A percentile compares a stretch with the other conserved stretches of the same genome.
phyloP scores from a whole-genome alignment of 2,797 vertebrate species.

The Steatocranus sp. region DNA sequence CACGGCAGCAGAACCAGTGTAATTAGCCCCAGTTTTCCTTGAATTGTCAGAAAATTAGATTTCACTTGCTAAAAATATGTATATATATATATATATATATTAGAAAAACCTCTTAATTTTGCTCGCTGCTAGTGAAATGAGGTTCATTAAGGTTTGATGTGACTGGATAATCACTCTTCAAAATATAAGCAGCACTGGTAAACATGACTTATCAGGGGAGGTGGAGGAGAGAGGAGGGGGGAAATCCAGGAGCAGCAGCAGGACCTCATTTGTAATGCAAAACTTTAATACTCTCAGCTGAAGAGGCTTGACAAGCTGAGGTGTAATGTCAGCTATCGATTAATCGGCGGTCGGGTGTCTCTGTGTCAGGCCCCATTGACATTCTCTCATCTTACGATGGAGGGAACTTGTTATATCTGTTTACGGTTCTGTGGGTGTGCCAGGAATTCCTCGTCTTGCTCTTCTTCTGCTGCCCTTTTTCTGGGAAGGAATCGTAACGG shows the following conservation, averaged over 20 bases:
- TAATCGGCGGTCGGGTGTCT: constrained; percentile 64
- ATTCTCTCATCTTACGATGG: constrained; percentile 76
- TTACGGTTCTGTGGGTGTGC: constrained; percentile 57
- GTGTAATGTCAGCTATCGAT: constrained; percentile 69
- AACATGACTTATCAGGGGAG: constrained; percentile 36
- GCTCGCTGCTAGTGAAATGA: constrained; percentile 5
- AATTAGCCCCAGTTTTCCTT: constrained; percentile 47
- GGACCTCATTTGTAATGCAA: constrained; percentile 54
- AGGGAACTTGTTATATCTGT: constrained; percentile 61
- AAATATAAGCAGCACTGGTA: constrained; percentile 43
- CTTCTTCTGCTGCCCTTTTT: constrained; percentile 18
- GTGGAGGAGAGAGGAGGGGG: background rate
- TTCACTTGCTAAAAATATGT: background rate
- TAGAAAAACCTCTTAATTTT: constrained; percentile 30
- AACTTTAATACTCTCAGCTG: constrained; percentile 39
- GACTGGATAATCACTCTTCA: constrained; percentile 54
- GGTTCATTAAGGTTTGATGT: constrained; percentile 54
- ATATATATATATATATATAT: background rate
- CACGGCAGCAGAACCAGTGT: constrained; percentile 33
- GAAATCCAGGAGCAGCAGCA: background rate
- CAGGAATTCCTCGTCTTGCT: constrained; percentile 58
- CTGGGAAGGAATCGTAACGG: constrained; percentile 63
- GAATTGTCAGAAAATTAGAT: constrained; percentile 43
- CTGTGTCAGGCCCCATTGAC: constrained; percentile 76
- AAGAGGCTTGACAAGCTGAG: constrained; percentile 42